phyloP scores from a whole-genome alignment of 2,888 invertebrate genomes.

The Steinernema hermaphroditum region DNA sequence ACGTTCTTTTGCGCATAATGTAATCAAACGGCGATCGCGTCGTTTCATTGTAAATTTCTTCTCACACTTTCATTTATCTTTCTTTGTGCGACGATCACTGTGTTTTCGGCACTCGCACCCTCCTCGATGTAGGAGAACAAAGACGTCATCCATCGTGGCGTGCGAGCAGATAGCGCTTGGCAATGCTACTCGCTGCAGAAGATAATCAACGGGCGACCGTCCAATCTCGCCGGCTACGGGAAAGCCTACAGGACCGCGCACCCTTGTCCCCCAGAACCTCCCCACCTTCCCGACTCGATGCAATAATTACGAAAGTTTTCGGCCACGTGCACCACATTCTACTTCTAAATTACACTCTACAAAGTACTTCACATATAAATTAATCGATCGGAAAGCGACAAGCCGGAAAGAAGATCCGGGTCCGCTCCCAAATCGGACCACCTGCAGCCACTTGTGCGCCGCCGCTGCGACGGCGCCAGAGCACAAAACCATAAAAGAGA shows the following conservation, averaged over 20 bases:
- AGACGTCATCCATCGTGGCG: conserved; percentile 13
- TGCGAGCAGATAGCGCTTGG: conserved; percentile 16
- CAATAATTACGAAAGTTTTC: conserved; percentile 11
- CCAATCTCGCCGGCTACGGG: no score
- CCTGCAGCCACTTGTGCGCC: background rate
- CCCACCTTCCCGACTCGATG: conserved; percentile 12
- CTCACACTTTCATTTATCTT: conserved; percentile 21
- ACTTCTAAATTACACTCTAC: conserved; percentile 12
- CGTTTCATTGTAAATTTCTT: conserved; percentile 23
- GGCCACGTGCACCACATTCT: background rate
- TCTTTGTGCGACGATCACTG: conserved; percentile 1
- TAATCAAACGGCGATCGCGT: background rate
- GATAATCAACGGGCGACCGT: background rate
- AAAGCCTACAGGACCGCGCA: no score
- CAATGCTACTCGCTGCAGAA: background rate
- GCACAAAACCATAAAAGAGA: conserved; percentile 20
- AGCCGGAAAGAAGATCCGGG: background rate
- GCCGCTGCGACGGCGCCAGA: background rate
- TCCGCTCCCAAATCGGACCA: background rate
- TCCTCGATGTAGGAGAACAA: background rate
- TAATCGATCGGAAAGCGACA: conserved; percentile 3
- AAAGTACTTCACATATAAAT: background rate
- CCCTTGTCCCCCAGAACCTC: no score
- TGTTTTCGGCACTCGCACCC: conserved; percentile 14
- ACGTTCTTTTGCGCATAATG: conserved; percentile 3